Evolutionary conservation across 2,888 invertebrate genomes (phyloP).

Genomic region (Rhabditoides inermis): DNA sequence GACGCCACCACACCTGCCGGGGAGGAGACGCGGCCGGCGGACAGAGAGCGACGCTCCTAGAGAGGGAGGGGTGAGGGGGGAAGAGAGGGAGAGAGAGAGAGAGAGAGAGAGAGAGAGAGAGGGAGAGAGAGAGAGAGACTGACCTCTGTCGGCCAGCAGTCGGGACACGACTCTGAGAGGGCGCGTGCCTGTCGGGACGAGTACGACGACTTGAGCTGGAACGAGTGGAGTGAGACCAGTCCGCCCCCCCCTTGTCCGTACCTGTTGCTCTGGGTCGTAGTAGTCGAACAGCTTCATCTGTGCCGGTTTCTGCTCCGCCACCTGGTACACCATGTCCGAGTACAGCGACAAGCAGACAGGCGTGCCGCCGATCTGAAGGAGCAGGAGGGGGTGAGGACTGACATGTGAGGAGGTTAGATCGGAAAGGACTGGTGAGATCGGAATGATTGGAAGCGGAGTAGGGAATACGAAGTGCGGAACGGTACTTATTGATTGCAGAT

Average conservation of each 20-base stretch:
- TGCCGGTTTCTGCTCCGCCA: constrained; percentile 76
- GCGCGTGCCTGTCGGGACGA: constrained; percentile 33
- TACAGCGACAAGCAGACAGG: constrained; percentile 70
- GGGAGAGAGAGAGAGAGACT: too few species aligned
- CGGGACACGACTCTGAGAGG: constrained; percentile 39
- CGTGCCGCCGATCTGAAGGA: constrained; percentile 38
- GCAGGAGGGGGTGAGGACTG: neutral
- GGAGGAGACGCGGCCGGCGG: too few species aligned
- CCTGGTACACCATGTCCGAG: constrained; percentile 73
- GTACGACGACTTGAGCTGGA: constrained; percentile 43
- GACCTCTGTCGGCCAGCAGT: constrained; percentile 40
- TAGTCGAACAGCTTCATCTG: constrained; percentile 79
- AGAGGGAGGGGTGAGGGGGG: too few species aligned
- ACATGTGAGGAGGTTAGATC: neutral
- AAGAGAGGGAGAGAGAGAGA: too few species aligned
- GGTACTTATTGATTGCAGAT: neutral
- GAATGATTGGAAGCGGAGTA: constrained; percentile 1
- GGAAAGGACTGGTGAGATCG: neutral
- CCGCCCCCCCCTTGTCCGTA: constrained; percentile 7
- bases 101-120: too few species aligned
- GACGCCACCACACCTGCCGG: too few species aligned
- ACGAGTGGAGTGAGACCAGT: neutral
- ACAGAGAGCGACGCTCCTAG: too few species aligned
- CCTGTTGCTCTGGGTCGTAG: constrained; percentile 66
- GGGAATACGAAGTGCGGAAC: neutral